A percentile compares a stretch with the other conserved stretches of the same genome.
These are phyloP conservation scores for Mantis religiosa DNA, from an alignment of 2,888 invertebrate species.

Conservation along the genomic window DNA sequence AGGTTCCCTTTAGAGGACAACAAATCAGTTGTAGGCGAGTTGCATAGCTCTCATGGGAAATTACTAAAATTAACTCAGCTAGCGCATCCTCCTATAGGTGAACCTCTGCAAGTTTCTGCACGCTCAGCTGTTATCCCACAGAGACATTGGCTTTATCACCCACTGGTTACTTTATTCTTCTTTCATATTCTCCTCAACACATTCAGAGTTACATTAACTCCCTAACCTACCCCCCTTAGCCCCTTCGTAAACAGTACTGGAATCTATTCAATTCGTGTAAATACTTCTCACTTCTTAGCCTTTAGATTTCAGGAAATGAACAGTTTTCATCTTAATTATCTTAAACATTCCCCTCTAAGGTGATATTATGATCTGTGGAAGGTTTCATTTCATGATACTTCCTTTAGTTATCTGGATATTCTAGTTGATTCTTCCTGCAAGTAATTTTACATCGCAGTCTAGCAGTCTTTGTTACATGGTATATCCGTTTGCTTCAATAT, in stretches of 20 bases:
- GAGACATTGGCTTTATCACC: not conserved
- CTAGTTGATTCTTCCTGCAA: too few species aligned
- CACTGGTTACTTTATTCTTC: not conserved
- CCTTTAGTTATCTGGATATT: too few species aligned
- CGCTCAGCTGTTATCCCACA: not conserved
- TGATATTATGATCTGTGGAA: too few species aligned
- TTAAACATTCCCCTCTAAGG: too few species aligned
- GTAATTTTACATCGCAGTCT: too few species aligned
- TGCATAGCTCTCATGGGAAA: slow-evolving; percentile 14
- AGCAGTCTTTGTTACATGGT: too few species aligned
- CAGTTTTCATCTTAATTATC: too few species aligned
- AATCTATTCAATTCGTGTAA: not conserved
- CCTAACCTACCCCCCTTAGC: not conserved
- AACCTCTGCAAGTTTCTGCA: not conserved
- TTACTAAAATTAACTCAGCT: slow-evolving; percentile 9
- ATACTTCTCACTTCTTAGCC: too few species aligned
- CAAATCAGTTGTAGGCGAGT: not conserved
- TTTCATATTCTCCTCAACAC: not conserved
- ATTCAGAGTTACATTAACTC: not conserved
- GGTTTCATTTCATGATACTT: too few species aligned
- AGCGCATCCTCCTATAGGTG: not conserved
- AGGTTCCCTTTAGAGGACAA: not conserved
- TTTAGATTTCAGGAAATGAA: too few species aligned
- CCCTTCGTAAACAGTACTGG: not conserved
- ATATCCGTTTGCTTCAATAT: too few species aligned